Percentiles rank a stretch among this genome's conserved stretches.
Evolutionary conservation across 2,113 vertebrate genomes (phyloP).

Genomic region (Tachysurus vachellii): DNA sequence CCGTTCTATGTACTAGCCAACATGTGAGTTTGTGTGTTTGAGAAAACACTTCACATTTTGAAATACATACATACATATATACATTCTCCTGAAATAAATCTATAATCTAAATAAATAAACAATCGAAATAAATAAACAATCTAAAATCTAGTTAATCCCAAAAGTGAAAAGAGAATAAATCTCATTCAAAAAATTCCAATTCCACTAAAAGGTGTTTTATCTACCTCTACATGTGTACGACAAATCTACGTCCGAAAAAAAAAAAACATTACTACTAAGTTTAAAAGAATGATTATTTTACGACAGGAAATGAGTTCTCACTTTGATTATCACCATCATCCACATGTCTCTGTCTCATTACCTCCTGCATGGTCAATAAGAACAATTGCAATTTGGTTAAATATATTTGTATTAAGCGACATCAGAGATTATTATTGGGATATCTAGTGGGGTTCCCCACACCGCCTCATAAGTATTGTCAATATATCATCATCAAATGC

Average conservation of each 20-base stretch:
- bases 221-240: neutral
- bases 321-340: neutral
- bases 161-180: neutral
- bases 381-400: neutral
- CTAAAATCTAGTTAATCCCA: neutral
- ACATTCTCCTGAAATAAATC: neutral
- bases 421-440: neutral
- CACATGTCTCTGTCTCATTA: neutral
- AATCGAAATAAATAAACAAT: no score
- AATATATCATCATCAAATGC: neutral
- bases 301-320: neutral
- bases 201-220: neutral
- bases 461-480: neutral
- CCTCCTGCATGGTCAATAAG: neutral
- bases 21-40: no score
- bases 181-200: neutral
- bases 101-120: no score
- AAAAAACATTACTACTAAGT: neutral
- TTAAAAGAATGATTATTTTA: neutral
- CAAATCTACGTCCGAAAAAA: neutral
- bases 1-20: neutral
- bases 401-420: neutral
- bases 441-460: neutral
- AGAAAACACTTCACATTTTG: neutral
- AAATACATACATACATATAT: neutral